These are phyloP conservation scores for Lepidocolaptes lacrymiger DNA, from an alignment of 2,797 vertebrate genomes.

Conservation along the genomic window DNA sequence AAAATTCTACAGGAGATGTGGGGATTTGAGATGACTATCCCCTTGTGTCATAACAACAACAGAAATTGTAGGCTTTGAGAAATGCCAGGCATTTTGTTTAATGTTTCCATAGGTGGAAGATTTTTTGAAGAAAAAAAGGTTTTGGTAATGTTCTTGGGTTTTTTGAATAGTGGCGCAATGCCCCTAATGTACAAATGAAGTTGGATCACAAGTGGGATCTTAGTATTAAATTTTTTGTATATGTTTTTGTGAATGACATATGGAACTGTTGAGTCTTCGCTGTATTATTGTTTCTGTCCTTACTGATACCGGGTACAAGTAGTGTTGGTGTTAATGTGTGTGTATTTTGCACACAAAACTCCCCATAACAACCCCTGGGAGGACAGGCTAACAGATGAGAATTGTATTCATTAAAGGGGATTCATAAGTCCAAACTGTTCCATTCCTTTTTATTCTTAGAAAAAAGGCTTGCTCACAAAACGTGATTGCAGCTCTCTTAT, in stretches of 20 bases:
- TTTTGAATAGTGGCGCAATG: not conserved
- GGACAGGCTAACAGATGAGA: not conserved
- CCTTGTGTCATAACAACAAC: not conserved
- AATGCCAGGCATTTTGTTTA: not conserved
- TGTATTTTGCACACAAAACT: not conserved
- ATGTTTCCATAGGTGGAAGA: not conserved
- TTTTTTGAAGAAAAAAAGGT: not conserved
- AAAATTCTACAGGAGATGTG: not conserved
- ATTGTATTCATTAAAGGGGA: not conserved
- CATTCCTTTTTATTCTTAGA: not conserved
- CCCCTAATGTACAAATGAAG: not conserved
- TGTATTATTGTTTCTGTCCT: not conserved
- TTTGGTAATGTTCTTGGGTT: not conserved
- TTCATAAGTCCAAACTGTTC: not conserved
- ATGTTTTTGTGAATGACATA: not conserved
- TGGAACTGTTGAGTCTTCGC: not conserved
- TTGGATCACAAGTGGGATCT: not conserved
- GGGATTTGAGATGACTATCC: not conserved
- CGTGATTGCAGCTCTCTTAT: not conserved
- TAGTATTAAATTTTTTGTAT: not conserved
- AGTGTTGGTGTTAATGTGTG: not conserved
- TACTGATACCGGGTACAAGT: not conserved
- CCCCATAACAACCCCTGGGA: rapidly evolving
- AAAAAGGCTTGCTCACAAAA: not conserved
- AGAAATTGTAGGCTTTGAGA: not conserved